Evolutionary conservation across 2,797 vertebrate species (phyloP).

Genomic region (Potorous gilbertii): DNA sequence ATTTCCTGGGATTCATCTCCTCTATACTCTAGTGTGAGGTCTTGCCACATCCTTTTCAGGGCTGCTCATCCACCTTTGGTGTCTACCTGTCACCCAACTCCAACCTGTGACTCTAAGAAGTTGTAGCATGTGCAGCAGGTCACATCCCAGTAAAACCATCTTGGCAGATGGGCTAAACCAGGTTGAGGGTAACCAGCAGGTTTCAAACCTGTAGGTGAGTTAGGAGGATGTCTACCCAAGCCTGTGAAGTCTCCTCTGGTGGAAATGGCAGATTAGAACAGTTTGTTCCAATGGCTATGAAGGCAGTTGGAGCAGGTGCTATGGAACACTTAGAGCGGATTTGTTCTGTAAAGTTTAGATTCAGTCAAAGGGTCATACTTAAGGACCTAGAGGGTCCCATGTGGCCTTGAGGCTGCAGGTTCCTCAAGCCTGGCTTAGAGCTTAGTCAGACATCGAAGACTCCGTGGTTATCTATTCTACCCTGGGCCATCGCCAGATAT

Average conservation of each 20-base stretch:
- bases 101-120: background rate
- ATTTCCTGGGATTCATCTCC: background rate
- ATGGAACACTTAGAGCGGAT: background rate
- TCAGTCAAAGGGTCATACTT: too few relatives aligned
- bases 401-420: too few relatives aligned
- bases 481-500: background rate
- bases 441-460: background rate
- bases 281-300: background rate
- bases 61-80: background rate
- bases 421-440: background rate
- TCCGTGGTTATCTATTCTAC: background rate
- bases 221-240: background rate
- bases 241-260: background rate
- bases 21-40: background rate
- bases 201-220: background rate
- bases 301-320: background rate
- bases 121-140: background rate
- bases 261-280: background rate
- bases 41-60: background rate
- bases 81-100: background rate
- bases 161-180: background rate
- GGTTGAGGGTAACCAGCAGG: background rate
- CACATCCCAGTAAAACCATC: background rate
- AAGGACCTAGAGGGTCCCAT: too few relatives aligned
- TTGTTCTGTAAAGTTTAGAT: too few relatives aligned